A percentile compares a stretch with the other conserved stretches of the same genome.
phyloP scores from a whole-genome alignment of 1,140 invertebrate species.

The Acromyrmex heyeri region DNA sequence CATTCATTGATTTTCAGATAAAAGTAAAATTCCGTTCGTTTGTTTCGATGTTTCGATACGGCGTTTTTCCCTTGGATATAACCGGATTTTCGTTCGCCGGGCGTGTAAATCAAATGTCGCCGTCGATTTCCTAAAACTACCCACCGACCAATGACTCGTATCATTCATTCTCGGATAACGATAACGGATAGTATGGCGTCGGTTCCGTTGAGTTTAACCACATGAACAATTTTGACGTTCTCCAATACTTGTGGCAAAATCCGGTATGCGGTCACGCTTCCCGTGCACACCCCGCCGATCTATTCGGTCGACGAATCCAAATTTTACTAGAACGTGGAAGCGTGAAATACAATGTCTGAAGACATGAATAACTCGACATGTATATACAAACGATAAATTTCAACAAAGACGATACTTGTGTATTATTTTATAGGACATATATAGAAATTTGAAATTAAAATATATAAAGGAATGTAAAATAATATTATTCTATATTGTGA shows the following conservation, averaged over 20 bases:
- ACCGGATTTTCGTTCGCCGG: not conserved
- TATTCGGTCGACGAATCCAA: slow-evolving; percentile 16
- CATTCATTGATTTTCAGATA: not conserved
- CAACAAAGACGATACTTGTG: not conserved
- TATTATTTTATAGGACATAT: no score
- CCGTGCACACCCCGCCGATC: not conserved
- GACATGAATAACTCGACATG: not conserved
- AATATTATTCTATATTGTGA: not conserved
- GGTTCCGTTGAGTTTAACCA: slow-evolving; percentile 26
- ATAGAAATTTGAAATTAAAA: not conserved
- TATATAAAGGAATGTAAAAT: not conserved
- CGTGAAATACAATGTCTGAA: not conserved
- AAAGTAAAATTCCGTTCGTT: slow-evolving; percentile 3
- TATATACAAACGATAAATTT: not conserved
- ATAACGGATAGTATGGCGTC: not conserved
- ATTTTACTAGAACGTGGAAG: slow-evolving; percentile 3
- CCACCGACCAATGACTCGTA: slow-evolving; percentile 6
- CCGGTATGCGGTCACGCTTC: not conserved
- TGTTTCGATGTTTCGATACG: not conserved
- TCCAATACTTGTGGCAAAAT: slow-evolving; percentile 37
- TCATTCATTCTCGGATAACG: slow-evolving; percentile 7
- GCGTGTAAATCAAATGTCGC: slow-evolving; percentile 21
- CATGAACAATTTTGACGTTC: slow-evolving; percentile 32
- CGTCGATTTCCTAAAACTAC: slow-evolving; percentile 24
- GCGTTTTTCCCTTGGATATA: no score